Percentiles rank a stretch among this genome's conserved stretches.
phyloP scores from a whole-genome alignment of 1,140 invertebrate species.

The Archivesica marissinica region DNA sequence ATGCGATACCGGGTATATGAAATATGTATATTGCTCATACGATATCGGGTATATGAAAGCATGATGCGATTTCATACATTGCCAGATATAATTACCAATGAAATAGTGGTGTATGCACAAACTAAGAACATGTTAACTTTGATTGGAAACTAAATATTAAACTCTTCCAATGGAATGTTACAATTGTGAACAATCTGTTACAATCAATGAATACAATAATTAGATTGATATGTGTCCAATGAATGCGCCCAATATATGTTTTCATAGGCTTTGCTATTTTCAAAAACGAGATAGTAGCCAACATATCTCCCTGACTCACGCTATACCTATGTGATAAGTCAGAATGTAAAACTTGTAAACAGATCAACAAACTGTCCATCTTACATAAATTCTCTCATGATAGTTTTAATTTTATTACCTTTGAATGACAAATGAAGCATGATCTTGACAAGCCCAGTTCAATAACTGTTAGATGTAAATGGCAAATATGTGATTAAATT shows the following conservation, averaged over 20 bases:
- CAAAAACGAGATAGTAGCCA: neutral
- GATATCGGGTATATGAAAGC: no score
- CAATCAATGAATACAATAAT: no score
- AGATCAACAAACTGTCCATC: neutral
- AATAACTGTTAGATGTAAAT: no score
- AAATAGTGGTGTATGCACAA: no score
- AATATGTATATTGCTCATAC: no score
- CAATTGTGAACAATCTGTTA: neutral
- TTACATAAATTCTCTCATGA: conserved; percentile 14
- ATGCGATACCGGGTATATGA: no score
- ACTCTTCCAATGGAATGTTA: neutral
- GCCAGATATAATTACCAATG: no score
- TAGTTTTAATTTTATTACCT: conserved; percentile 12
- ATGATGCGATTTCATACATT: no score
- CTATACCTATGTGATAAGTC: neutral
- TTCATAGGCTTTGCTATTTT: neutral
- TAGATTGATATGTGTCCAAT: no score
- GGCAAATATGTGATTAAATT: neutral
- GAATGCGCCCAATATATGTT: no score
- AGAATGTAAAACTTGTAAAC: conserved; percentile 4
- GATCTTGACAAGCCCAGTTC: neutral
- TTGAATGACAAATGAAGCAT: conserved; percentile 21
- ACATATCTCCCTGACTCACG: neutral
- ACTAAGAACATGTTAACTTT: no score
- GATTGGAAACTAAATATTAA: no score